A percentile compares a stretch with the other conserved stretches of the same genome.
These are phyloP conservation scores for Drosophila lutescens DNA, from an alignment of 2,888 invertebrate genomes.

Conservation along the genomic window DNA sequence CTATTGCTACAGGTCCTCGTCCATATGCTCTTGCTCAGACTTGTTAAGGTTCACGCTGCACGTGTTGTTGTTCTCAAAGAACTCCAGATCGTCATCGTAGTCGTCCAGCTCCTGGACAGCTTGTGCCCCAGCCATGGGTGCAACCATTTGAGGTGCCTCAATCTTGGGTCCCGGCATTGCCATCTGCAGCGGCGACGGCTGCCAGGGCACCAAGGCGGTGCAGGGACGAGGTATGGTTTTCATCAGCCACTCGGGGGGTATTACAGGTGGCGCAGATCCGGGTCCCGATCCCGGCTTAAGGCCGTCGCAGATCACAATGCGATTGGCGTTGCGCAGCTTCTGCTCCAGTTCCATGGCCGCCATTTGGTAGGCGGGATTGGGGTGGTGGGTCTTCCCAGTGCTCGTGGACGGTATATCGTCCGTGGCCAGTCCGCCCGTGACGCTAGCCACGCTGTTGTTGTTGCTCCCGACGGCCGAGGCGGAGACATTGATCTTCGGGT, in stretches of 20 bases:
- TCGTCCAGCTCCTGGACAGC: constrained; percentile 61
- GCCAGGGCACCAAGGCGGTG: constrained; percentile 92
- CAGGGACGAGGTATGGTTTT: constrained; percentile 87
- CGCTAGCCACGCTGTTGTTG: constrained; percentile 45
- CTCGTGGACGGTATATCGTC: constrained; percentile 76
- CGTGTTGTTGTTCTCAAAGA: constrained; percentile 82
- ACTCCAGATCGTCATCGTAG: constrained; percentile 76
- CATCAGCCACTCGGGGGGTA: constrained; percentile 89
- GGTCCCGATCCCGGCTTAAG: constrained; percentile 87
- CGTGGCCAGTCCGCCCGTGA: constrained; percentile 67
- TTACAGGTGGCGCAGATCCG: constrained; percentile 82
- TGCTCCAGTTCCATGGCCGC: constrained; percentile 83
- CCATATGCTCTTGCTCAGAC: constrained; percentile 79
- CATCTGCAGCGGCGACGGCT: constrained; percentile 87
- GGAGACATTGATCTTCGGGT: constrained; percentile 55
- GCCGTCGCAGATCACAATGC: constrained; percentile 89
- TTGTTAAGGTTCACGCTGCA: constrained; percentile 85
- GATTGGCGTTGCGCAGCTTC: constrained; percentile 85
- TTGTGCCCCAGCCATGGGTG: constrained; percentile 3
- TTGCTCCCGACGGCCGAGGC: constrained; percentile 24
- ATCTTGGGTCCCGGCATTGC: constrained; percentile 30
- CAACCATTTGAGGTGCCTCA: neutral
- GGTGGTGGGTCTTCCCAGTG: constrained; percentile 72
- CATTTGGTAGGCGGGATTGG: constrained; percentile 80
- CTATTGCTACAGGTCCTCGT: constrained; percentile 78